Percentiles rank a stretch among this genome's conserved stretches.
Conservation (phyloP, 2,113 vertebrate genomes). For the Bubalus kerabau region DNA sequence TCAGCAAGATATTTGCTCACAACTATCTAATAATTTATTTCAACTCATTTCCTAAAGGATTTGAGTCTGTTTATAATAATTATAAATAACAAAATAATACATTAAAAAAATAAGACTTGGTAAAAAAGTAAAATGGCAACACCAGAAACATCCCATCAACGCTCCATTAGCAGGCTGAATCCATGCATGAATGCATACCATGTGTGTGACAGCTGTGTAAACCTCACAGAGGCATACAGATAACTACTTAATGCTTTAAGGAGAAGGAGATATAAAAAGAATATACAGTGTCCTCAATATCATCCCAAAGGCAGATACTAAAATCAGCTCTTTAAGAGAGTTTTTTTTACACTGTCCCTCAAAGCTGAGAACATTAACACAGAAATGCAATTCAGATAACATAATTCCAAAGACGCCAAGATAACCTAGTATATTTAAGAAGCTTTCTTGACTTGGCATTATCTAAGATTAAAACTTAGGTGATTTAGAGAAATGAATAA, state of each 20-base stretch:
- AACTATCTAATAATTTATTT: neutral
- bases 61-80: neutral
- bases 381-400: neutral
- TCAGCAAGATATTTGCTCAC: neutral
- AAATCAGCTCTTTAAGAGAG: neutral
- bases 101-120: neutral
- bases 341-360: neutral
- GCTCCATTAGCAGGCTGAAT: neutral
- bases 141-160: neutral
- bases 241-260: neutral
- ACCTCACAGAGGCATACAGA: neutral
- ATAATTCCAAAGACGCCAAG: neutral
- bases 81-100: neutral
- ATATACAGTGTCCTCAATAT: neutral
- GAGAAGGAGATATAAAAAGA: neutral
- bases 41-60: neutral
- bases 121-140: neutral
- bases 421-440: neutral
- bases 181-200: neutral
- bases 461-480: neutral
- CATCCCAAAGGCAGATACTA: neutral
- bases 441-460: neutral
- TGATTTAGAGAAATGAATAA: slow-evolving; percentile 1
- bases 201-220: neutral
- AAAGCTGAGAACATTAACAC: neutral